Evolutionary conservation across 64 coral and sea anemone species (phyloP).

Genomic region (Montipora sp.): DNA sequence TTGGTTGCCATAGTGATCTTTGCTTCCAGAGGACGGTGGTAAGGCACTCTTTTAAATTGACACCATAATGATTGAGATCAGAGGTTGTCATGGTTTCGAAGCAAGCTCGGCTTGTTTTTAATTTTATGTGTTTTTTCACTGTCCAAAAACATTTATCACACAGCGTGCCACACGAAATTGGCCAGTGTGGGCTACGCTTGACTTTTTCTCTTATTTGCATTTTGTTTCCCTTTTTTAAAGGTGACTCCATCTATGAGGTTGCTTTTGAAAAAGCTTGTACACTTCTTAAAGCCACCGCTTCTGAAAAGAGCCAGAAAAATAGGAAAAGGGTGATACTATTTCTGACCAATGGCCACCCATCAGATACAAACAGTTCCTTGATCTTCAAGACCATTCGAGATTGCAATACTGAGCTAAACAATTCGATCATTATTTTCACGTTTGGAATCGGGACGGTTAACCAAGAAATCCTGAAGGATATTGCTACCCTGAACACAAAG

Average conservation of each 20-base stretch:
- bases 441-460: not conserved
- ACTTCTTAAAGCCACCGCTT: not conserved
- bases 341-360: conserved; percentile 7
- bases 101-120: no score
- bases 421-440: conserved; percentile 2
- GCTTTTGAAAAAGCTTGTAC: conserved; percentile 4
- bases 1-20: no score
- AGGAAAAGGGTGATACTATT: conserved; percentile 21
- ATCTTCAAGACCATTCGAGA: conserved; percentile 11
- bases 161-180: no score
- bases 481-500: conserved; percentile 1
- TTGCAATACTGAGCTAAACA: conserved; percentile 13
- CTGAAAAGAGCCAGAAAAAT: not conserved
- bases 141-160: no score
- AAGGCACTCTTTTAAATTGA: no score
- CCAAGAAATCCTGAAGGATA: not conserved
- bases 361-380: not conserved
- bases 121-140: no score
- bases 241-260: not conserved
- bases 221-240: not conserved
- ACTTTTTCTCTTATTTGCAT: not conserved
- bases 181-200: no score
- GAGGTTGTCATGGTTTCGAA: no score
- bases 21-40: no score
- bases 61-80: no score